Evolutionary conservation across 2,888 invertebrate species (phyloP), one percentile per base, ranked within the genome.

Genomic region (Parthenolecanium corni): DNA sequence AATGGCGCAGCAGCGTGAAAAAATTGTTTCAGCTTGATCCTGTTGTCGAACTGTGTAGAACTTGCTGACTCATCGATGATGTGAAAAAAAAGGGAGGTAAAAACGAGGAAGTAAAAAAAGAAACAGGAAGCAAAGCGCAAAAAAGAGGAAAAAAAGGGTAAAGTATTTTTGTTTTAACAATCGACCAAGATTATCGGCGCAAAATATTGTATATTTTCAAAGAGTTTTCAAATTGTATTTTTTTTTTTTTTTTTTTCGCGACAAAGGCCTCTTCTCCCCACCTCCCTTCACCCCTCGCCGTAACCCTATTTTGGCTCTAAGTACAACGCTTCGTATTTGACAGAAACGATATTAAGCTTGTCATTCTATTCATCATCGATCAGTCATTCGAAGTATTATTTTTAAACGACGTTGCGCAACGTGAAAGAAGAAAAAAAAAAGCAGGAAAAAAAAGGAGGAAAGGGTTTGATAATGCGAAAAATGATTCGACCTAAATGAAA

Each of bases 331-430:
- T 31, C 31, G 31, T 9, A 31, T 31, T 31, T 31, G 31, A 31
- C 31, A 31, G 31, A 31, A 31, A 31, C 31, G 61, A 61, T 51
- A 61, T 61, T 49, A 61, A 21, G 51, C 61, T 51, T 61, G 61
- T 61, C 61, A 61, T 49, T 61, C 51, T 61, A 61, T 61, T 61
- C 61, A 61, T 61, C 61, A 61, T 49, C 61, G 51, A 61, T 61
- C 61, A 61, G 61, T 61, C 61, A 61, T 61, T 42, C 40, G 18
- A 24, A 54, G 54, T 54, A 54, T 54, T 54, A 31, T 31, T 54
- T 54, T 54, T 18, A n/a, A 44, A 18, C 44, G 44, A 18, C 44
- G 44, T n/a, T 18, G 42, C 38, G 42, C 24, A 54, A 40, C 42
- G 40, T 23, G 18, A 4, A 44, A 31, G 9, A 31, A 44, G 14